phyloP scores from a whole-genome alignment of 2,113 vertebrate species.

The Xyliphius kryptos region DNA sequence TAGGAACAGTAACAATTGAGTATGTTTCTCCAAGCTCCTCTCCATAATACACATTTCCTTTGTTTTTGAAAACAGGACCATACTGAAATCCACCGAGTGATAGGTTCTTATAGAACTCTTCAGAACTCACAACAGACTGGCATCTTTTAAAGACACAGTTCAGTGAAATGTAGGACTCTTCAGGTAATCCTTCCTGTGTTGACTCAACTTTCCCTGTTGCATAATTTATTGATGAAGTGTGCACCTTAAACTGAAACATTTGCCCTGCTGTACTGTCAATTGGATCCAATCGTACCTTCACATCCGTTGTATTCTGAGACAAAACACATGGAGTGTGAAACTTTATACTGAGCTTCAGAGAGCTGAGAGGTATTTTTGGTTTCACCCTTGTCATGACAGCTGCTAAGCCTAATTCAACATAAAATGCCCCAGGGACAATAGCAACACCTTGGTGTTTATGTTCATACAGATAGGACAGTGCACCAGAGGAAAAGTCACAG shows the following conservation, averaged over 20 bases:
- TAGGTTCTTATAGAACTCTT: conserved; percentile 69
- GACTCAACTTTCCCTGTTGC: conserved; percentile 56
- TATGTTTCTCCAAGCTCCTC: conserved; percentile 73
- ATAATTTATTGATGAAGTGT: conserved; percentile 60
- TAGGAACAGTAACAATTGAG: conserved; percentile 61
- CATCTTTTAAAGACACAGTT: conserved; percentile 64
- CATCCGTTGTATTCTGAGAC: conserved; percentile 48
- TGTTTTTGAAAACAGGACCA: too few species aligned
- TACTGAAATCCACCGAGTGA: conserved; percentile 63
- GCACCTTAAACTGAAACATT: conserved; percentile 68
- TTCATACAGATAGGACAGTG: conserved; percentile 63
- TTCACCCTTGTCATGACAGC: conserved; percentile 58
- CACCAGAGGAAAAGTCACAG: conserved; percentile 59
- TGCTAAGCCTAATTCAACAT: conserved; percentile 72
- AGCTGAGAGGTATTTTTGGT: conserved; percentile 59
- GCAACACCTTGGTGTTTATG: conserved; percentile 67
- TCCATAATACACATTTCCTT: too few species aligned
- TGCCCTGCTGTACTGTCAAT: conserved; percentile 42
- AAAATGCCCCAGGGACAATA: conserved; percentile 73
- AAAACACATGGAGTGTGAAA: conserved; percentile 68
- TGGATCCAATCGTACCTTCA: conserved; percentile 62
- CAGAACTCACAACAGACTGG: conserved; percentile 47
- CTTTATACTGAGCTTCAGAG: conserved; percentile 59
- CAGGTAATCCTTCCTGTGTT: conserved; percentile 44
- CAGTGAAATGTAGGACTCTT: conserved; percentile 62